Base-by-base conservation (phyloP, 2,888 invertebrate genomes). In the Gryllus longicercus region DNA sequence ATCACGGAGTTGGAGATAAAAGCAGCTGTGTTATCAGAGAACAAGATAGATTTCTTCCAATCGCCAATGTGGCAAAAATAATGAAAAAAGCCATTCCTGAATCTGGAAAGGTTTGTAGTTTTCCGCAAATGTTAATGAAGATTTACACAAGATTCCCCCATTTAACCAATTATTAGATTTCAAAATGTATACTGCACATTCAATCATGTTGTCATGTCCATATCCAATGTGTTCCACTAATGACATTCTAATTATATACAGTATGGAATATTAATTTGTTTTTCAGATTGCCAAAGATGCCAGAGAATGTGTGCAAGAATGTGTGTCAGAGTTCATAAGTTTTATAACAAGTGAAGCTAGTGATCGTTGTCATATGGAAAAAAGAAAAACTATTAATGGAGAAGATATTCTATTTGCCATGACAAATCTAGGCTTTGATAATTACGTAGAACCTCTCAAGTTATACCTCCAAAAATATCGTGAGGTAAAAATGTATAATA, bases 301-400 rank as follows among this genome's bases (percentile, higher is more conserved):
- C 0, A 92, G 99, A 84, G 99, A 99, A 88, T 99, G 98, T 88
- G 97, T 99, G 12, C 99, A 99, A 87, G 99, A 99, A 87, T 99
- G 99, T 88, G 98, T 99, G 79, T 98, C 98, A 0, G 99, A 99
- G 86, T 99, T 99, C 86, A 98, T 99, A 85, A 97, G 98, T 81
- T 99, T 99, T 86, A 96, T 99, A 82, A 99, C 99, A 2, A 98
- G 98, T 84, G 99, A 99, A 89, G 99, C 99, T 0, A 97, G 98
- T 86, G 99, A 99, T 84, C 90, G 98, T 11, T 99, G 99, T 87
- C 95, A 96, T 84, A 94, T 97, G 88, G 99, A 99, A 85, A 99
- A 99, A 87, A 90, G 99, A 76, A 99, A 99, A 89, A 99, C 99
- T 0, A 99, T 99, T 75, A 99, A 99, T 84, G 99, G 99, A 3